Evolutionary conservation across 2,888 invertebrate species (phyloP).

Genomic region (Parnassius orleans): DNA sequence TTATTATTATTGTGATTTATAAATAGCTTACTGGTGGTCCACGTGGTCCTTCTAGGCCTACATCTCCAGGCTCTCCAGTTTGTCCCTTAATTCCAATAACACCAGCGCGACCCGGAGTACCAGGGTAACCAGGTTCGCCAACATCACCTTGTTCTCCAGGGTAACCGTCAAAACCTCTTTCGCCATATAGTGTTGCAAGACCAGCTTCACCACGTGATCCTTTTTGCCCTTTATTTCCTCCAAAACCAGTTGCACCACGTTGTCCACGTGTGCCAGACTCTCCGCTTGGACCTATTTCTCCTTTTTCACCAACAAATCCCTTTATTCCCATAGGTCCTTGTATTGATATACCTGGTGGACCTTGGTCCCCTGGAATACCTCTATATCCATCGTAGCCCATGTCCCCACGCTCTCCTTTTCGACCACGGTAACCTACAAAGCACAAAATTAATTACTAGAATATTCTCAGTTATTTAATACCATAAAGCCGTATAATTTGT

Average conservation of each 20-base stretch:
- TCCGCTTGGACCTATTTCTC: constrained; percentile 84
- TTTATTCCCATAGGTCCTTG: constrained; percentile 79
- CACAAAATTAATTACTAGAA: too few relatives aligned
- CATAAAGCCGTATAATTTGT: too few relatives aligned
- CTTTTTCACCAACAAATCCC: constrained; percentile 84
- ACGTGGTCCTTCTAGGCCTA: constrained; percentile 79
- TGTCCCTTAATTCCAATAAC: constrained; percentile 62
- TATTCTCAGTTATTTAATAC: too few relatives aligned
- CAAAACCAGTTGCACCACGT: constrained; percentile 82
- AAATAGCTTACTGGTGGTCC: constrained; percentile 75
- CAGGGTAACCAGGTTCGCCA: constrained; percentile 82
- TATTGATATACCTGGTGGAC: constrained; percentile 58
- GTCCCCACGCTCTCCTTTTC: constrained; percentile 61
- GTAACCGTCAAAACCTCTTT: constrained; percentile 61
- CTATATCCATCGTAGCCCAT: constrained; percentile 57
- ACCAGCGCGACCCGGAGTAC: constrained; percentile 77
- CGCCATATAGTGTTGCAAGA: constrained; percentile 63
- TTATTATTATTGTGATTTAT: too few relatives aligned
- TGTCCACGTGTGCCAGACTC: constrained; percentile 71
- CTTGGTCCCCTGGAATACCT: constrained; percentile 59
- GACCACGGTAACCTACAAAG: constrained; percentile 40
- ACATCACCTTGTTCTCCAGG: constrained; percentile 73
- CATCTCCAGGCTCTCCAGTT: constrained; percentile 75
- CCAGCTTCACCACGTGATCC: constrained; percentile 76
- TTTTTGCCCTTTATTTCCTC: constrained; percentile 81